Base-by-base conservation (phyloP, 2,797 vertebrate species). In the Neoniphon sammara region DNA sequence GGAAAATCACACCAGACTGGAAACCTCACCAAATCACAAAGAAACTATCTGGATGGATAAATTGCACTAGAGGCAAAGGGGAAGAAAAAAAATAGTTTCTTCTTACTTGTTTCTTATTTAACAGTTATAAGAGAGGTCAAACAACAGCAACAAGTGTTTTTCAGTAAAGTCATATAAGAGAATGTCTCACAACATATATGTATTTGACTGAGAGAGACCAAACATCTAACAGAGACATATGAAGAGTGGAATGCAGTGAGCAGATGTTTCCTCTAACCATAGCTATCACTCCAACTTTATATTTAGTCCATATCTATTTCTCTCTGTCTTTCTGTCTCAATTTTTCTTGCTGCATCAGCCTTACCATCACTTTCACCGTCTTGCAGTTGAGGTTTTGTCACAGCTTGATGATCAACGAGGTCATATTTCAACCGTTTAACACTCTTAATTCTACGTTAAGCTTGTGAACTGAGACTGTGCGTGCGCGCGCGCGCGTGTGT, bases 361-460 rank as follows among this genome's bases (percentile, higher is more conserved):
- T 53, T 68, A 8, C 31, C n/a, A 39, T 62, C 25, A 18, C 61
- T 71, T 34, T 53, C 44, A 68, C 56, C 30, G 31, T 62, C 61
- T 42, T 18, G 52, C 46, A 56, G 46, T 25, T 18, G 21, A 57
- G 50, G 18, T 66, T 77, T 60, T 21, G 30, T 73, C 59, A 58
- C 5, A 54, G 46, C 5, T 20, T 56, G 53, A 62, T 61, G 49
- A 70, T 36, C 52, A 79, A 47, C 52, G 42, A 20, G 3, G 1
- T 53, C 66, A 54, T 36, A 74, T 66, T 72, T 72, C 61, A 21
- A 68, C 36, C 34, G 7, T 77, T 70, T 67, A 81, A 73, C 56
- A 68, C 31, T 52, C 68, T 55, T 34, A 7, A 7, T 34, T 34
- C 31, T 47, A 17, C 42, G 11, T 59, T 50, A 46, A 17, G 27